Evolutionary conservation across 2,797 vertebrate genomes (phyloP).

Genomic region (Rhadinocentrus ornatus): DNA sequence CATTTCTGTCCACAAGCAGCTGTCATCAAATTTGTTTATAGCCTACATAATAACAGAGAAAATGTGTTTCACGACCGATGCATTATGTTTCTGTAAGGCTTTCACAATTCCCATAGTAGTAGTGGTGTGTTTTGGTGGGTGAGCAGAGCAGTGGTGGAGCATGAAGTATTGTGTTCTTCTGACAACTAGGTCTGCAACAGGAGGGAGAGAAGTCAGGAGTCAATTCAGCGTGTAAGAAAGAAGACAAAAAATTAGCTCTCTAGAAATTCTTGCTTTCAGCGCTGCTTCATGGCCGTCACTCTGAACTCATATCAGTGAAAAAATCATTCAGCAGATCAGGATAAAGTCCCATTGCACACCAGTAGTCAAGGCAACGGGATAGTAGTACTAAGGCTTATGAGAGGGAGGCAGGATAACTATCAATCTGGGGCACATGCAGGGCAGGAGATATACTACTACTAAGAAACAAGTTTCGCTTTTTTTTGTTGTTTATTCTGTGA

Average conservation of each 20-base stretch:
- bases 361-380: slow-evolving; percentile 79
- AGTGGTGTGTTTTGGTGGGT: background rate
- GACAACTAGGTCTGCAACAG: slow-evolving; percentile 36
- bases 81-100: slow-evolving; percentile 10
- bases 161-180: slow-evolving; percentile 10
- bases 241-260: slow-evolving; percentile 42
- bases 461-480: slow-evolving; percentile 14
- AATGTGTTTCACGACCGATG: slow-evolving; percentile 35
- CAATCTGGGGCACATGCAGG: slow-evolving; percentile 55
- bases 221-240: background rate
- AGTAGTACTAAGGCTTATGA: slow-evolving; percentile 54
- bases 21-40: background rate
- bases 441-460: slow-evolving; percentile 43
- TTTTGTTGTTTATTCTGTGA: background rate
- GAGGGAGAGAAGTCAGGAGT: slow-evolving; percentile 44
- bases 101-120: slow-evolving; percentile 20
- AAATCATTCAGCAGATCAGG: slow-evolving; percentile 63
- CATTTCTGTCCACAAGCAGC: background rate
- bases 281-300: slow-evolving; percentile 40
- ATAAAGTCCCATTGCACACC: slow-evolving; percentile 74
- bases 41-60: slow-evolving; percentile 2
- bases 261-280: slow-evolving; percentile 44
- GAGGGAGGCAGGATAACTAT: slow-evolving; percentile 54
- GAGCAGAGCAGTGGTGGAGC: slow-evolving; percentile 21
- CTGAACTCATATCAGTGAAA: slow-evolving; percentile 69